phyloP scores from a whole-genome alignment of 2,113 vertebrate species.

The Cebus imitator region DNA sequence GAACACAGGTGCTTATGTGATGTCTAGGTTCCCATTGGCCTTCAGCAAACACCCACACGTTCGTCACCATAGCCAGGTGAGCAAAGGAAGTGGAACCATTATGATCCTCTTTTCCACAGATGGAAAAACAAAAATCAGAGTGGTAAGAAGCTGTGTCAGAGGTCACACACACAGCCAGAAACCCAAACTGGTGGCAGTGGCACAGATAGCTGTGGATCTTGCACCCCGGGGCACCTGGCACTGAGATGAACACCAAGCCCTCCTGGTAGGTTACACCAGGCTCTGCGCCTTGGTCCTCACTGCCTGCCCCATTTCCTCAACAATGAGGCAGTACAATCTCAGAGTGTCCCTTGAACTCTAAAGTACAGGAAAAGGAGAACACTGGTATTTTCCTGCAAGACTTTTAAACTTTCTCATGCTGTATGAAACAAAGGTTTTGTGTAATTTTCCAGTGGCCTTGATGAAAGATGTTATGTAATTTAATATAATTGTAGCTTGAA shows the following conservation, averaged over 20 bases:
- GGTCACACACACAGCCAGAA: not conserved
- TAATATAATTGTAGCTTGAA: conserved; percentile 61
- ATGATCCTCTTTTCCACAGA: not conserved
- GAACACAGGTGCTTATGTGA: not conserved
- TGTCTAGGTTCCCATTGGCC: not conserved
- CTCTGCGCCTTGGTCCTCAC: not conserved
- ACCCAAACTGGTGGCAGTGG: not conserved
- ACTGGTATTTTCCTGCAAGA: conserved; percentile 26
- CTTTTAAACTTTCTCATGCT: conserved; percentile 57
- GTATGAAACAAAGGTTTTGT: conserved; percentile 77
- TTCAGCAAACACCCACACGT: not conserved
- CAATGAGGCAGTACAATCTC: not conserved
- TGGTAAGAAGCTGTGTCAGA: conserved; percentile 2
- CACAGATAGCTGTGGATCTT: fast-evolving
- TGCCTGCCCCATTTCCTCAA: not conserved
- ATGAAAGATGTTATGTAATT: conserved; percentile 74
- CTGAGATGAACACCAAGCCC: not conserved
- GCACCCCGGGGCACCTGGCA: not conserved
- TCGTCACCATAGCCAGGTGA: not conserved
- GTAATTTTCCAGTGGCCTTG: conserved; percentile 82
- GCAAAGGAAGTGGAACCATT: not conserved
- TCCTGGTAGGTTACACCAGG: not conserved
- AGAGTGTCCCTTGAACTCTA: not conserved
- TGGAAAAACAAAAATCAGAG: not conserved
- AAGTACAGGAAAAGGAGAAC: not conserved